Conservation (phyloP, 2,888 invertebrate species). For the Polymixis lichenea region DNA sequence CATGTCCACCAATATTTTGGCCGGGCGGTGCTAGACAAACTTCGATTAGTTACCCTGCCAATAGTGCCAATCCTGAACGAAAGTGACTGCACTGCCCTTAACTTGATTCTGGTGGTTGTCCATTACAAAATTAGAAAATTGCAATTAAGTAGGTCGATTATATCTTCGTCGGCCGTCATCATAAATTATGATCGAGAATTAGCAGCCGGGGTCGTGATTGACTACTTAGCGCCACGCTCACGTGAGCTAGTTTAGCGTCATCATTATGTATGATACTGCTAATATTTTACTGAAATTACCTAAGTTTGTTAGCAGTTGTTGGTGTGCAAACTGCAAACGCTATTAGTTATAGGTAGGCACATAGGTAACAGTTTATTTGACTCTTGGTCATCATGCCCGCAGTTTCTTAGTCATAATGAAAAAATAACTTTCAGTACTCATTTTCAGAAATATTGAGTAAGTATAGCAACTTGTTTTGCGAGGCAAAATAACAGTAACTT, state of each 20-base stretch:
- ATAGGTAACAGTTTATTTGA: background rate
- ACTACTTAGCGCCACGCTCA: conserved; percentile 51
- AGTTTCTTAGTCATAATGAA: too few species aligned
- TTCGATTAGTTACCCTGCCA: background rate
- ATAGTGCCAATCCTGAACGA: too few species aligned
- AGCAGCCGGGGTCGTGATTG: conserved; percentile 50
- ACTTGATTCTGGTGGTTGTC: too few species aligned
- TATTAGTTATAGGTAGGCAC: background rate
- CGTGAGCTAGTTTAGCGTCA: conserved; percentile 46
- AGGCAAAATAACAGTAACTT: too few species aligned
- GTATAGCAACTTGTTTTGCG: too few species aligned
- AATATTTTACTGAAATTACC: conserved; percentile 38
- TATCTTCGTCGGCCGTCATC: too few species aligned
- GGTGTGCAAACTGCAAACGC: background rate
- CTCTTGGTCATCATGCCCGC: background rate
- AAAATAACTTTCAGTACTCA: too few species aligned
- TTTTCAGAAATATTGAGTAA: too few species aligned
- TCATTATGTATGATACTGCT: conserved; percentile 26
- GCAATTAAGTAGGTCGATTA: too few species aligned
- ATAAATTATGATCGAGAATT: conserved; percentile 58
- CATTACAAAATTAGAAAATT: too few species aligned
- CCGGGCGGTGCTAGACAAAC: background rate
- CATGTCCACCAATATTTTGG: background rate
- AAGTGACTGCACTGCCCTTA: too few species aligned
- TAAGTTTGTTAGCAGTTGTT: conserved; percentile 22